Base-by-base conservation (phyloP, 2,888 invertebrate species). In the Parapristionchus giblindavisi region DNA sequence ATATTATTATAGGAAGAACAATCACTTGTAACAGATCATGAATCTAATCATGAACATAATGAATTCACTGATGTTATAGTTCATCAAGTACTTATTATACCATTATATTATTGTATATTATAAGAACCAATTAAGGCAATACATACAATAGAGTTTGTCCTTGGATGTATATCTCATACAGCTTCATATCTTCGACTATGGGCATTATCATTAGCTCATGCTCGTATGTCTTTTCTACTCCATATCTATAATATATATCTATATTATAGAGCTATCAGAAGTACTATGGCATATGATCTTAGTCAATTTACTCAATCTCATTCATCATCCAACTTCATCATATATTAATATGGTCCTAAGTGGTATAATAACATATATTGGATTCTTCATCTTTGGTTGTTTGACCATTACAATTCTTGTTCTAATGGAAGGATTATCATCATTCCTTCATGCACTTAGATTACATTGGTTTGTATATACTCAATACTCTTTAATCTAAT, bases 181-280 rank as follows among this genome's bases (percentile, higher is more conserved):
- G 98, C 98, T 40, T 97, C 97, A 0, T 99, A 99, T 90, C 92
- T 99, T 80, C 95, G 98, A 83, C 92, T 99, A 84, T 99, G 98
- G 98, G 98, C 98, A 81, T 91, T 99, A 78, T 96, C 96, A 75
- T 91, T 99, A 74, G 98, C 98, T 87, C 98, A 99, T 91, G 95
- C 97, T 78, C 96, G 94, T 94, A 91, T 92, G 93, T 92, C 76
- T 27, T 58, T 43, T 40, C n/a, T n/a, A n/a, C n/a, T n/a, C n/a
- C n/a, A n/a, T n/a, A 43, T 17, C 8, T 43, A 43, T 43, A 54
- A n/a, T 29, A 29, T 5, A 5, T 40, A 27, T 65, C 8, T 65
- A 6, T 27, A 6, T 58, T 79, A 24, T 75, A 83, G 83, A 83
- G 60, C 73, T 83, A 11, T 82, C 83, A 21, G 83, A 83, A 77